phyloP scores from a whole-genome alignment of 2,113 vertebrate species.

The Lophochroa leadbeateri region DNA sequence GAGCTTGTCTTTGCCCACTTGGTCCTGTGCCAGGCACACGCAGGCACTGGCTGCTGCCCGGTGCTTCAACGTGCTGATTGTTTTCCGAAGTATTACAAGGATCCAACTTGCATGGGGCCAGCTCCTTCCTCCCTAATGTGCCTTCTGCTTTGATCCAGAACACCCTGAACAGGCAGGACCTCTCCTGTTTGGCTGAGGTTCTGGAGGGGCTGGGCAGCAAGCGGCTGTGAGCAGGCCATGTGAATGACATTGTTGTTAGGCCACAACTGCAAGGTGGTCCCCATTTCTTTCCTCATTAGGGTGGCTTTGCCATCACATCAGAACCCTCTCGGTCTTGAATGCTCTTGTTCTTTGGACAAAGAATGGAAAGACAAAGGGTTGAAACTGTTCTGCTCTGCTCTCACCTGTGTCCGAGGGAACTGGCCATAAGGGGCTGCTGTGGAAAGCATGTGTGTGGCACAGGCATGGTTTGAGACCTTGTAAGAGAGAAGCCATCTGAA shows the following conservation, averaged over 20 bases:
- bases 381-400: background rate
- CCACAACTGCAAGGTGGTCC: background rate
- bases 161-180: background rate
- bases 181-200: background rate
- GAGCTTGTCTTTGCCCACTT: background rate
- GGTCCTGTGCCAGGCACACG: background rate
- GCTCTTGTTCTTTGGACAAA: background rate
- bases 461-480: background rate
- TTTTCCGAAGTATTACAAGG: background rate
- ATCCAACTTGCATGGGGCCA: background rate
- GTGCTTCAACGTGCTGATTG: background rate
- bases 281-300: background rate
- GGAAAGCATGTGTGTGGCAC: background rate
- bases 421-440: background rate
- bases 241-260: background rate
- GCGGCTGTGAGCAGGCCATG: fast-evolving
- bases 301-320: background rate
- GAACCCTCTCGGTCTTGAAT: background rate
- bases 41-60: background rate
- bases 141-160: background rate
- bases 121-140: background rate
- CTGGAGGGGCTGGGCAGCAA: background rate
- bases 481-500: background rate
- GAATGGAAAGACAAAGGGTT: background rate
- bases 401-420: background rate